These are phyloP conservation scores for Lottia gigantea DNA, from an alignment of 2,888 invertebrate genomes.

Conservation along the genomic window DNA sequence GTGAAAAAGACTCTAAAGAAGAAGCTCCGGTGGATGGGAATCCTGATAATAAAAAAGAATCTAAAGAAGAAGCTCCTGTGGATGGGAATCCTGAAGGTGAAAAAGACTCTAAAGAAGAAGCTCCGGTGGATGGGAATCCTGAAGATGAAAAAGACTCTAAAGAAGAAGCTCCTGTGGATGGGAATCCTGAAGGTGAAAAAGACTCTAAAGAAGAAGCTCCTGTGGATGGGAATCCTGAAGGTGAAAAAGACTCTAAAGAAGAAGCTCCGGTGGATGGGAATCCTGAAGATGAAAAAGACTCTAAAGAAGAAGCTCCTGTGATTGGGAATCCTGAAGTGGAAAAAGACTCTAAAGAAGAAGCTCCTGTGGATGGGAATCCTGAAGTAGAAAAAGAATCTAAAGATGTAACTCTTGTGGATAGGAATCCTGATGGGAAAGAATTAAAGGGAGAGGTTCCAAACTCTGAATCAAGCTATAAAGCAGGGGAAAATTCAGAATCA, in stretches of 20 bases:
- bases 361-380: neutral
- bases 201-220: neutral
- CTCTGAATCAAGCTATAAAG: neutral
- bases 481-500: neutral
- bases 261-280: neutral
- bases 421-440: no score
- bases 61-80: constrained; percentile 1
- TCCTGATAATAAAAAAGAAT: neutral
- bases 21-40: neutral
- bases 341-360: no score
- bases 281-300: neutral
- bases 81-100: neutral
- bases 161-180: neutral
- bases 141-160: neutral
- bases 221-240: neutral
- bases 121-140: neutral
- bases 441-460: neutral
- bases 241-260: neutral
- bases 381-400: neutral
- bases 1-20: neutral
- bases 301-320: neutral
- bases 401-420: neutral
- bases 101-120: neutral
- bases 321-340: no score
- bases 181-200: constrained; percentile 6